Base-by-base conservation (phyloP, 2,797 vertebrate genomes). In the Trematomus bernacchii region DNA sequence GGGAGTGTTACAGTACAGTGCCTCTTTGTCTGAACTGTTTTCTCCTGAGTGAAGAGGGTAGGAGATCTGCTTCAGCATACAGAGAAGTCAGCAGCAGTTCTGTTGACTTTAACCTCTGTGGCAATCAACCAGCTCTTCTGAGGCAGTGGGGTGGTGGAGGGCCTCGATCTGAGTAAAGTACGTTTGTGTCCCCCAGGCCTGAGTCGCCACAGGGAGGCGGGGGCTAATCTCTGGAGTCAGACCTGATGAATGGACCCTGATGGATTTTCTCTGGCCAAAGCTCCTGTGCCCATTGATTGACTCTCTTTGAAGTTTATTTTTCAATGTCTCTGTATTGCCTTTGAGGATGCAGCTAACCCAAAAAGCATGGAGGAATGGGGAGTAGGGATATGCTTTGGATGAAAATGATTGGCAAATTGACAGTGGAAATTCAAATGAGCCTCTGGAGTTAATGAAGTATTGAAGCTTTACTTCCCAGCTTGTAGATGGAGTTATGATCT, bases 261-360 rank as follows among this genome's bases (percentile, higher is more conserved):
- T 82, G 75, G 69, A 84, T 82, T 85, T 77, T 76, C 67, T 80
- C 66, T 81, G 75, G 66, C 59, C 83, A 64, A 64, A 79, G 66
- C 65, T 71, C 79, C 58, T 84, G 19, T 63, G 59, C 59, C 60
- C 68, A 69, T 77, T 87, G 85, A 86, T 79, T 58, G 44, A 61
- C 71, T 86, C 21, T 47, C 75, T 88, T 88, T 88, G 79, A 87
- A 89, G 77, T 80, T 54, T 15, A 63, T 60, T 64, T 84, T 89
- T 78, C 63, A 64, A 57, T 89, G 81, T 83, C 52, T 16, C 67
- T 61, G 15, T 67, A 63, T 83, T 76, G 65, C 75, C 73, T 89
- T 73, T 77, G 76, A 85, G 81, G 70, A 68, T 68, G 76, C 23
- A 6, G 62, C 58, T 30, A 52, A 57, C 58, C 54, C 68, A 10